Evolutionary conservation across 2,113 vertebrate genomes (phyloP).

Genomic region (Mystacornis crossleyi): DNA sequence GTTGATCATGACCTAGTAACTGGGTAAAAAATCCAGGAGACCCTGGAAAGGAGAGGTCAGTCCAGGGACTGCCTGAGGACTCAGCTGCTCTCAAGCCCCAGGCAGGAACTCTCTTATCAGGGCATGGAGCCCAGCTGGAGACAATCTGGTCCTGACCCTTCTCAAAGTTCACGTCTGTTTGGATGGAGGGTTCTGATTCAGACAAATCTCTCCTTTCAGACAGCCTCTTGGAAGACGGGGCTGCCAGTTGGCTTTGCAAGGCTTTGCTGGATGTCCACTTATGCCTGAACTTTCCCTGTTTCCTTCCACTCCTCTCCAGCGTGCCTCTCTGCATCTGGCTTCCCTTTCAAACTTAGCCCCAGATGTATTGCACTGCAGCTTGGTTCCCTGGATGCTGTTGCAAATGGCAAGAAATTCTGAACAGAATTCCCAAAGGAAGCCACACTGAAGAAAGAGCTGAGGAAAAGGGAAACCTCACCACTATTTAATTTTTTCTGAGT

Average conservation of each 20-base stretch:
- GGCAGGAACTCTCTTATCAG: constrained; percentile 23
- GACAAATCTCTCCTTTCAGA: background rate
- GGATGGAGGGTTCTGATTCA: background rate
- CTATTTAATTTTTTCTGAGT: background rate
- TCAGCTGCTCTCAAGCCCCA: background rate
- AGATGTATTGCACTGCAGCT: background rate
- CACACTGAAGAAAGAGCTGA: background rate
- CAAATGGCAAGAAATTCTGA: constrained; percentile 8
- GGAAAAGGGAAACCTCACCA: background rate
- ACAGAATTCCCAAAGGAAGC: constrained; percentile 21
- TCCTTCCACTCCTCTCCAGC: background rate
- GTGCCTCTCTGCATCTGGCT: background rate
- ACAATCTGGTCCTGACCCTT: constrained; percentile 20
- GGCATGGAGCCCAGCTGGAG: constrained; percentile 41
- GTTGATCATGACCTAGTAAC: background rate
- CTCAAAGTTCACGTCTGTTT: constrained; percentile 18
- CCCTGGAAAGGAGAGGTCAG: background rate
- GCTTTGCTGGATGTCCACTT: constrained; percentile 16
- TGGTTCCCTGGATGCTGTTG: background rate
- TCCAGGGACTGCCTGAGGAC: background rate
- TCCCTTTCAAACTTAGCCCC: background rate
- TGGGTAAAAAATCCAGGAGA: background rate
- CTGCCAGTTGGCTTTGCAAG: constrained; percentile 46
- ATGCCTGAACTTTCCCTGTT: background rate
- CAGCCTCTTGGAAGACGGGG: background rate